phyloP scores from a whole-genome alignment of 1,140 invertebrate genomes.

The Listronotus bonariensis region DNA sequence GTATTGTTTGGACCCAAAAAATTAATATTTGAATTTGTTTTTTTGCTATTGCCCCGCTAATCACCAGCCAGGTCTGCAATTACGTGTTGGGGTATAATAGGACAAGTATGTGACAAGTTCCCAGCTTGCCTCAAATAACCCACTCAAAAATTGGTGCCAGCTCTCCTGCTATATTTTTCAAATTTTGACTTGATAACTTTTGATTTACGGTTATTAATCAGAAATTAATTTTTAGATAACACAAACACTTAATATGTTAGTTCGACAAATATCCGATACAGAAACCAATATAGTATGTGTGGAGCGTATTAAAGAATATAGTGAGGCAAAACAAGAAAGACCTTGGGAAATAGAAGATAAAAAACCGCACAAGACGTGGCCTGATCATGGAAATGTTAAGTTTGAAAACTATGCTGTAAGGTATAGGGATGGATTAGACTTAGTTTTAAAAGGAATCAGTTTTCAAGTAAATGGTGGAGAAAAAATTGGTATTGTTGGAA shows the following conservation, averaged over 20 bases:
- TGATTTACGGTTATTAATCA: too few relatives aligned
- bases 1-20: too few relatives aligned
- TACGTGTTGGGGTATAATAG: too few relatives aligned
- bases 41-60: too few relatives aligned
- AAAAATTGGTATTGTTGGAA: constrained; percentile 81
- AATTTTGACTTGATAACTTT: too few relatives aligned
- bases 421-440: constrained; percentile 74
- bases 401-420: constrained; percentile 80
- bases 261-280: constrained; percentile 93
- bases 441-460: constrained; percentile 75
- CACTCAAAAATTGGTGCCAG: too few relatives aligned
- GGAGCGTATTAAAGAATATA: constrained; percentile 95
- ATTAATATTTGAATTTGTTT: too few relatives aligned
- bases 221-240: constrained; percentile 68
- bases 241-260: constrained; percentile 93
- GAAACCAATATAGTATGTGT: constrained; percentile 98
- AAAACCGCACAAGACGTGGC: constrained; percentile 70
- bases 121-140: too few relatives aligned
- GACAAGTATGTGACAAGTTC: too few relatives aligned
- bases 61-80: too few relatives aligned
- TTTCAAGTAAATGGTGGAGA: constrained; percentile 74
- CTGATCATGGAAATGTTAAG: constrained; percentile 69
- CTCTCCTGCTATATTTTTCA: too few relatives aligned
- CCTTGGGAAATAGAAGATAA: constrained; percentile 68
- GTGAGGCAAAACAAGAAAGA: constrained; percentile 77